Base-by-base conservation (phyloP, 1,140 invertebrate genomes). In the Drosophila ohnishii region DNA sequence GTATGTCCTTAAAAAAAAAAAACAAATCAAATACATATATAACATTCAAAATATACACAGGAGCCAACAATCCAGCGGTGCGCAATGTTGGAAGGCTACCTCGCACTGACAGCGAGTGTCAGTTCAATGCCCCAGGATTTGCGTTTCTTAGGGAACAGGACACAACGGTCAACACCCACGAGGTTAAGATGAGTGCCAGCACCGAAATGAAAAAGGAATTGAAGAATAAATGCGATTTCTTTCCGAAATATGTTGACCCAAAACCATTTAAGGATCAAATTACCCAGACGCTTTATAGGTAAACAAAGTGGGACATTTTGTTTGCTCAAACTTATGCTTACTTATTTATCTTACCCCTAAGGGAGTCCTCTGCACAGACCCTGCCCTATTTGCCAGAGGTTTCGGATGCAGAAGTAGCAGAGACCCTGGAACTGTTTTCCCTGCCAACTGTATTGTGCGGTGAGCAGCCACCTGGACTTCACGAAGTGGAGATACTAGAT, bases 291-390 rank as follows among this genome's bases (percentile, higher is more conserved):
- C 71, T 90, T 32, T 90, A 90, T 37, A 85, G 89, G 89, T 89
- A 57, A 35, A 39, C 25, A 3, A 2, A 28, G 1, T 8, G 13
- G 1, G 2, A 16, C 39, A 10, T 37, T 16, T 0, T 6, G 0
- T 13, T 44, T 19, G 19, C 19, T 19, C 19, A 42, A 42, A n/a
- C 13, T 14, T 14, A 2, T 14, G 28, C 7, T 9, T 2, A 40
- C 0, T 50, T 4, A 30, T 16, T 8, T 4, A 42, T 47, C 50
- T 37, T 37, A 2, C n/a, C 3, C 6, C 28, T 34, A 45, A 91
- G 90, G 67, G 96, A 97, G 81, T 94, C 94, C 16, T 95, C 95
- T 64, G 92, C 94, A 19, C 96, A 97, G 91, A 97, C 96, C 1
- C 83, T 94, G 48, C 95, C 96, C 2, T 97, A 95, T 61, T 93